Conservation (phyloP, 2,888 invertebrate species). For the Anoplius nigerrimus region DNA sequence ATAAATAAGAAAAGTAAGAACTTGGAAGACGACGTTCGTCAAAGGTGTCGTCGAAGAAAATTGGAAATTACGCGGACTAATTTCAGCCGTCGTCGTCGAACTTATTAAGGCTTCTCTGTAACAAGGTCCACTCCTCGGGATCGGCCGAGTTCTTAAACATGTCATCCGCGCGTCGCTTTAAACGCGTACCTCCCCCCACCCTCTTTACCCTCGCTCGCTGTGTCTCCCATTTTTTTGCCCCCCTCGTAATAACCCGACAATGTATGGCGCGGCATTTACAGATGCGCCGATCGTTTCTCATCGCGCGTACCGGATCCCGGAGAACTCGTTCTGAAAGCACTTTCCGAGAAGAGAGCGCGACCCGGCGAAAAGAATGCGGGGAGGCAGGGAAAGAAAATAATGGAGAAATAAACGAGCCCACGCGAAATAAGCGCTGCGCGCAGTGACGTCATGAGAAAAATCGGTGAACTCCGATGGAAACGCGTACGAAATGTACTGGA, state of each 20-base stretch:
- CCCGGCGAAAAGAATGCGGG: slow-evolving; percentile 19
- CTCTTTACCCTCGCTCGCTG: too few species aligned
- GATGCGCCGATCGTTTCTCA: slow-evolving; percentile 11
- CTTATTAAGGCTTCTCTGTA: background rate
- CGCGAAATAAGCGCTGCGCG: slow-evolving; percentile 23
- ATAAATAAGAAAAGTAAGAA: too few species aligned
- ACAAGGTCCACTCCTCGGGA: too few species aligned
- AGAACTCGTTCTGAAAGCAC: slow-evolving; percentile 28
- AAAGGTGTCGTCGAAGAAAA: too few species aligned
- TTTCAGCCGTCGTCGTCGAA: too few species aligned
- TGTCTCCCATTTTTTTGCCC: too few species aligned
- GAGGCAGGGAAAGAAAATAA: slow-evolving; percentile 24
- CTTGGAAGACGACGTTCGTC: too few species aligned
- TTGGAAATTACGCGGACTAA: too few species aligned
- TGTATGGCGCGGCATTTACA: too few species aligned
- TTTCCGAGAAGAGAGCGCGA: slow-evolving; percentile 7
- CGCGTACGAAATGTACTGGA: slow-evolving; percentile 10
- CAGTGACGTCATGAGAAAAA: slow-evolving; percentile 30
- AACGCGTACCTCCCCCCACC: too few species aligned
- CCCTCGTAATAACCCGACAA: background rate
- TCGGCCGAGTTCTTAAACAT: background rate
- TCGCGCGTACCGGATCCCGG: slow-evolving; percentile 24
- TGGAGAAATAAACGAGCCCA: slow-evolving; percentile 40
- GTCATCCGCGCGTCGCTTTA: slow-evolving; percentile 2
- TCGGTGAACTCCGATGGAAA: slow-evolving; percentile 20